Conservation (phyloP, 2,888 invertebrate species). For the Dilophus febrilis region DNA sequence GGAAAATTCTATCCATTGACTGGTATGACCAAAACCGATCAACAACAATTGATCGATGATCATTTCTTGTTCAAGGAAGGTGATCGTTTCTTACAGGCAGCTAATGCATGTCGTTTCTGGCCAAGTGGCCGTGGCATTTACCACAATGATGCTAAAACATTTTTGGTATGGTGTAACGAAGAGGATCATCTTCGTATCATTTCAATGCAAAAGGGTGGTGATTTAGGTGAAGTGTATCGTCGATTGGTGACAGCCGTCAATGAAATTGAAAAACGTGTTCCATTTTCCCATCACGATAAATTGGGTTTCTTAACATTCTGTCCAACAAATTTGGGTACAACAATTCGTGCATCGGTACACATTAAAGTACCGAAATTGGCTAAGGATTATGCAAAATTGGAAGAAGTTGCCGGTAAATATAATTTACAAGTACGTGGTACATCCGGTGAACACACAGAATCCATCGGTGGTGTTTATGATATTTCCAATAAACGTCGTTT, state of each 20-base stretch:
- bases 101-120: constrained; percentile 96
- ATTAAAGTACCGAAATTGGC: constrained; percentile 92
- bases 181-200: constrained; percentile 96
- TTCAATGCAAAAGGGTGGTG: constrained; percentile 93
- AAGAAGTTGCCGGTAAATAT: constrained; percentile 77
- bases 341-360: constrained; percentile 94
- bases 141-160: constrained; percentile 93
- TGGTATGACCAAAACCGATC: constrained; percentile 90
- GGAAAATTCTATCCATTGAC: constrained; percentile 90
- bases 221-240: constrained; percentile 78
- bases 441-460: constrained; percentile 90
- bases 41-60: constrained; percentile 92
- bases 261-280: constrained; percentile 82
- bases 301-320: constrained; percentile 98
- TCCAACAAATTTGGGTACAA: constrained; percentile 96
- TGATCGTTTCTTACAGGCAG: constrained; percentile 58
- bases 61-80: constrained; percentile 98
- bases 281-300: constrained; percentile 89
- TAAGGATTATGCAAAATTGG: constrained; percentile 74
- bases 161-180: constrained; percentile 96
- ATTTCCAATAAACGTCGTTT: constrained; percentile 96
- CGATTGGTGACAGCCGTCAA: constrained; percentile 79
- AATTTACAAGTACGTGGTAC: constrained; percentile 85
- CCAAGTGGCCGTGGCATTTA: constrained; percentile 93
- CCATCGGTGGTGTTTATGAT: constrained; percentile 89